Base-by-base conservation (phyloP, 2,113 vertebrate genomes). In the Coptodon rendalli region DNA sequence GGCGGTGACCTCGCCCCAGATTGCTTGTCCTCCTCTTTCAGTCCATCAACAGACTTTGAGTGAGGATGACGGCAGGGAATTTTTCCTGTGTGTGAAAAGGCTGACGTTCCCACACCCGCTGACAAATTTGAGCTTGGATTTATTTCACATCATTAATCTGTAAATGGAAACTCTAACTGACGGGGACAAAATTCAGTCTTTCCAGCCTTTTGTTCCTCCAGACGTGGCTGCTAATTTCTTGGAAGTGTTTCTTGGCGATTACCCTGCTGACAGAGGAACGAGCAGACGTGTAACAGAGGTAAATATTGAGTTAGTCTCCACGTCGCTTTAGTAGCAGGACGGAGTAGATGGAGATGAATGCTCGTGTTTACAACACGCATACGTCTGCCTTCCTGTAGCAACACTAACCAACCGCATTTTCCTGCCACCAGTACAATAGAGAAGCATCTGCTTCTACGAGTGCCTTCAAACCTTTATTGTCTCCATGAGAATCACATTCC, bases 221-320 rank as follows among this genome's bases (percentile, higher is more conserved):
- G 56, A 85, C 71, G 8, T 66, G 29, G 38, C 10, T 40, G 50
- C 27, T 71, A 9, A 63, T 89, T 80, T 82, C 59, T 80, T 59
- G 31, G 34, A 71, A 52, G 27, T 10, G n/a, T 63, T 31, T 89
- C 48, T 45, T 85, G 59, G 56, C 17, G 4, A 14, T n/a, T 12
- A 5, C 38, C 4, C 45, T 31, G 45, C 48, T 45, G 66, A 63
- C 53, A 22, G 68, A 76, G 9, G 29, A 80, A 38, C 12, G 16
- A 80, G 19, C 83, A 53, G 43, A 14, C 43, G 73, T 71, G 36
- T 14, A 52, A 57, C 66, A 12, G 53, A 56, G 73, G 52, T 88
- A 87, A 89, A 93, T 88, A 89, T 63, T 88, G 87, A 85, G 79
- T 63, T 86, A 38, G 59, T 87, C 56, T 73, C 66, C 29, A 31